Evolutionary conservation across 2,113 vertebrate species (phyloP).

Genomic region (Anser cygnoides): DNA sequence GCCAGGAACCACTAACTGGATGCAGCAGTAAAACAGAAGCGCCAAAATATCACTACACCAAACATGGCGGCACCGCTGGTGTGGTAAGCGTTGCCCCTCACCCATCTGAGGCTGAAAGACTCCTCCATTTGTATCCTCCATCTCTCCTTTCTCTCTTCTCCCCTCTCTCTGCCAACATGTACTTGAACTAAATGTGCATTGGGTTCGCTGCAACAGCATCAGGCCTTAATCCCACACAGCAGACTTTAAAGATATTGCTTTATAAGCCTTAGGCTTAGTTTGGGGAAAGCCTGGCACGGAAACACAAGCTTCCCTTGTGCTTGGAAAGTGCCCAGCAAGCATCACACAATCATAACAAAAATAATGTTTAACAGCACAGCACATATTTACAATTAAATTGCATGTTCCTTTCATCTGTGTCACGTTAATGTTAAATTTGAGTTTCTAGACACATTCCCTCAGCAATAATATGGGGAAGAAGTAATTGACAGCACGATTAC

Average conservation of each 20-base stretch:
- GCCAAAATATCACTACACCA: background rate
- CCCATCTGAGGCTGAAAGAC: background rate
- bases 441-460: background rate
- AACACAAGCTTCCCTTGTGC: background rate
- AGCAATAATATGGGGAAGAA: background rate
- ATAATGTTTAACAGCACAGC: background rate
- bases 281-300: background rate
- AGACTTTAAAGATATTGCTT: background rate
- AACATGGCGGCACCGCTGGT: background rate
- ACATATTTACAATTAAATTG: background rate
- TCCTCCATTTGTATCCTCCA: background rate
- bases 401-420: background rate
- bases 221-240: background rate
- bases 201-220: background rate
- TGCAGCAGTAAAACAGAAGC: background rate
- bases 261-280: background rate
- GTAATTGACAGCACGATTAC: background rate
- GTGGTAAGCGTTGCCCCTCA: background rate
- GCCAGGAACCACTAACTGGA: background rate
- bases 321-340: background rate
- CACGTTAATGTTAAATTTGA: background rate
- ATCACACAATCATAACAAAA: background rate
- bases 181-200: fast-evolving
- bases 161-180: background rate
- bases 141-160: background rate